These are phyloP conservation scores for Drosophila pseudotakahashii DNA, from an alignment of 2,888 invertebrate genomes.

Conservation along the genomic window DNA sequence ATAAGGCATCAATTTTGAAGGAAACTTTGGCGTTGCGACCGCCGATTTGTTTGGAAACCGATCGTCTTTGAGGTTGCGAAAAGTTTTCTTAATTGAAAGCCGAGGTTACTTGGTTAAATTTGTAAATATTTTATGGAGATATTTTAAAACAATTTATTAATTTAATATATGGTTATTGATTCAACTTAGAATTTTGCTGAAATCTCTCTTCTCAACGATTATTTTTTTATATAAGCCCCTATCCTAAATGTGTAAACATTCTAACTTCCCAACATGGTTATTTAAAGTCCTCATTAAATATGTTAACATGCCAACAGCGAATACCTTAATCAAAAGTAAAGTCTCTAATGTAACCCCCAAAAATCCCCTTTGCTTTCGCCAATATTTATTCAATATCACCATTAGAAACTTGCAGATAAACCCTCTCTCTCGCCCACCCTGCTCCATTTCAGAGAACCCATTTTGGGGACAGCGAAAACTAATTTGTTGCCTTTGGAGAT, in stretches of 20 bases:
- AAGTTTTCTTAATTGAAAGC: conserved; percentile 27
- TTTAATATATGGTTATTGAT: background rate
- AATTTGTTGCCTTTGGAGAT: conserved; percentile 53
- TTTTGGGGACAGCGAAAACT: conserved; percentile 43
- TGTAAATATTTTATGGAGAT: background rate
- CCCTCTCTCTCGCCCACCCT: conserved; percentile 6
- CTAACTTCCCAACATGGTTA: too few species aligned
- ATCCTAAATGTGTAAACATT: too few species aligned
- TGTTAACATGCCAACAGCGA: background rate
- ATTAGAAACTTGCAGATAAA: conserved; percentile 17
- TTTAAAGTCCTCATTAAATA: background rate
- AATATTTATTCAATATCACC: conserved; percentile 39
- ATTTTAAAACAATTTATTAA: background rate
- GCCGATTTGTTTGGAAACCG: conserved; percentile 3
- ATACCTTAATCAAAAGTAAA: background rate
- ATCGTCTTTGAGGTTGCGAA: conserved; percentile 9
- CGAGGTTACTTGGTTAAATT: conserved; percentile 5
- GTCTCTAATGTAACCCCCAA: background rate
- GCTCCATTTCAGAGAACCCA: conserved; percentile 13
- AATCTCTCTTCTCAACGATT: too few species aligned
- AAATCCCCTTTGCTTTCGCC: background rate
- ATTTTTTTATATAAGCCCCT: too few species aligned
- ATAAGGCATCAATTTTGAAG: conserved; percentile 19
- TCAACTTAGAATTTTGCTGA: too few species aligned
- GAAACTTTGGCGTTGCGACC: conserved; percentile 12